Percentiles rank a stretch among this genome's conserved stretches.
These are phyloP conservation scores for Rousettus madagascariensis DNA, from an alignment of 2,797 vertebrate species.

Conservation along the genomic window DNA sequence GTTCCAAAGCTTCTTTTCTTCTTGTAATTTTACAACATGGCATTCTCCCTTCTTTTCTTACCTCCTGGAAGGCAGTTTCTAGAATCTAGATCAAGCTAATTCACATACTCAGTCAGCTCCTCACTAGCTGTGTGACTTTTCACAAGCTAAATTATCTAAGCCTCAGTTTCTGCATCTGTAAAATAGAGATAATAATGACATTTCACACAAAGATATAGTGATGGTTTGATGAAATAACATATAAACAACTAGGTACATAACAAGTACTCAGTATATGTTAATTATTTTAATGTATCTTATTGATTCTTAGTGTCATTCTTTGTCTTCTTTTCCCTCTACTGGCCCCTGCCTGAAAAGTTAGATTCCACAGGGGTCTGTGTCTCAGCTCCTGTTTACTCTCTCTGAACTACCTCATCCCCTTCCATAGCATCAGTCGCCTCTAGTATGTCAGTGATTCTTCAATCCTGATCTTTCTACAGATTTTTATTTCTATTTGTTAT, in stretches of 20 bases:
- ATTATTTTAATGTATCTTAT: not conserved
- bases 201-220: not conserved
- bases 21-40: not conserved
- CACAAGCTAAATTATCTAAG: not conserved
- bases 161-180: not conserved
- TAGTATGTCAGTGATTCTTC: not conserved
- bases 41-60: not conserved
- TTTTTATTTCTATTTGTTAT: not conserved
- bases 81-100: not conserved
- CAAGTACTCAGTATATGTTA: not conserved
- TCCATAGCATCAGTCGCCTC: not conserved
- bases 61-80: constrained; percentile 17
- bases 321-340: not conserved
- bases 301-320: not conserved
- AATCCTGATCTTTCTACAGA: not conserved
- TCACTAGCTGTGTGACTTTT: not conserved
- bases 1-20: not conserved
- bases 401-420: not conserved
- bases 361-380: not conserved
- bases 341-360: not conserved
- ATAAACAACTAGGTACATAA: not conserved
- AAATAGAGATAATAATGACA: constrained; percentile 5
- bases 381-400: not conserved
- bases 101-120: not conserved
- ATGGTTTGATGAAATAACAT: constrained; percentile 10